These are phyloP conservation scores for Phortica variegata DNA, from an alignment of 1,140 invertebrate species.

Conservation along the genomic window DNA sequence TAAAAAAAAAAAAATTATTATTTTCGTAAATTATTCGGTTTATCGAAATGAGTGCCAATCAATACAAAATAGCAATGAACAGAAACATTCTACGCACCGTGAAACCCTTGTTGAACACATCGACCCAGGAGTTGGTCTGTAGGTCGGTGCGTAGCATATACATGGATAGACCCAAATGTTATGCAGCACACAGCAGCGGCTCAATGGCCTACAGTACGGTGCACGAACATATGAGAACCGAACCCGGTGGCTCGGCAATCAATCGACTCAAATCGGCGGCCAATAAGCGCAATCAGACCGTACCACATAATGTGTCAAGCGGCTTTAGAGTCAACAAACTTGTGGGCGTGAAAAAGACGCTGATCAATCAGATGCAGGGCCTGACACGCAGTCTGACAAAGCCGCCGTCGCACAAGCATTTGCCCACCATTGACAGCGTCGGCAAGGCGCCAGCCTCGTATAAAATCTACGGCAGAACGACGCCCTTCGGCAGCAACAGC, in stretches of 20 bases:
- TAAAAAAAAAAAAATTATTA: too few species aligned
- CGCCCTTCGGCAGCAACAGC: slow-evolving; percentile 18
- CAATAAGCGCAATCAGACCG: not conserved
- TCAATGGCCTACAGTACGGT: not conserved
- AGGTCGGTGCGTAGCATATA: not conserved
- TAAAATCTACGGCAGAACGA: slow-evolving; percentile 22
- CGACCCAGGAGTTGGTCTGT: too few species aligned
- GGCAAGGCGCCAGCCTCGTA: slow-evolving; percentile 4
- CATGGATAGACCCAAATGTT: not conserved
- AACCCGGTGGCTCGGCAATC: not conserved
- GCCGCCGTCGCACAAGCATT: too few species aligned
- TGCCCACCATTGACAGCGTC: not conserved
- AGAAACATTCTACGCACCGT: too few species aligned
- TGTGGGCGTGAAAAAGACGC: slow-evolving; percentile 28
- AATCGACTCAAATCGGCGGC: slow-evolving; percentile 2
- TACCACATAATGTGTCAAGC: not conserved
- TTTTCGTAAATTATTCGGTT: too few species aligned
- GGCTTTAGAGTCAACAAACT: slow-evolving; percentile 19
- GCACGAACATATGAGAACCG: not conserved
- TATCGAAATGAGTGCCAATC: too few species aligned
- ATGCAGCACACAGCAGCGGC: not conserved
- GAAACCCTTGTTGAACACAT: too few species aligned
- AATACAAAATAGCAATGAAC: too few species aligned
- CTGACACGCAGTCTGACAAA: too few species aligned
- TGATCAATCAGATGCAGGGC: slow-evolving; percentile 33